Evolutionary conservation across 2,113 vertebrate genomes (phyloP), one percentile per base, ranked within the genome.

Genomic region (Aphelocoma coerulescens): DNA sequence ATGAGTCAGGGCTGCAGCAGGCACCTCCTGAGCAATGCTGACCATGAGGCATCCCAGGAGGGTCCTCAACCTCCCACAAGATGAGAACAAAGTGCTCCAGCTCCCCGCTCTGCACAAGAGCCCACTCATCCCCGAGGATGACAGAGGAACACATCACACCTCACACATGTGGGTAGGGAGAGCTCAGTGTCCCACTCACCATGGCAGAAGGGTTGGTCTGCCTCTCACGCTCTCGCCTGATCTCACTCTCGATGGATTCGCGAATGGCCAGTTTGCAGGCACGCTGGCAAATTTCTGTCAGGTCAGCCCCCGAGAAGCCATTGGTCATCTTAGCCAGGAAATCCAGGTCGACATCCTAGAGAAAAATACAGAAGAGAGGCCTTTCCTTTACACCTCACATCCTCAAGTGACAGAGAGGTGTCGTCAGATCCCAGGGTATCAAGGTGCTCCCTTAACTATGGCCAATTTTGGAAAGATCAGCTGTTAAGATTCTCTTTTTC

Each of bases 271-370:
- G 97, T 78, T 99, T 99, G 95, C 99, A 99, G 73, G 99, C 99
- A 89, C 99, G 98, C 96, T 99, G 99, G 98, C 99, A 99, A 96
- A 99, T 99, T 94, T 99, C 99, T 51, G 99, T 99, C 58, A 99
- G 97, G 93, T 99, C 99, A 71, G 99, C 99, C 86, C 99, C 99
- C 32, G 99, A 99, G 92, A 99, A 99, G 67, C 99, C 99, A 7
- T 99, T 99, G 92, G 99, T 99, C 99, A 99, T 99, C 98, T 99
- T 99, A 37, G 99, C 99, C 97, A 99, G 95, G 97, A 98, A 99
- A 90, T 99, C 99, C 97, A 99, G 84, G 96, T 99, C 99, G 10
- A 99, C 99, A 89, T 99, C 99, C 99, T 99, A 67, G 58, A 59
- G 33, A 44, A 81, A 49, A 43, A 20, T 7, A 52, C 44, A 68